These are phyloP conservation scores for Burhinus bistriatus DNA, from an alignment of 2,113 vertebrate genomes.

Conservation along the genomic window DNA sequence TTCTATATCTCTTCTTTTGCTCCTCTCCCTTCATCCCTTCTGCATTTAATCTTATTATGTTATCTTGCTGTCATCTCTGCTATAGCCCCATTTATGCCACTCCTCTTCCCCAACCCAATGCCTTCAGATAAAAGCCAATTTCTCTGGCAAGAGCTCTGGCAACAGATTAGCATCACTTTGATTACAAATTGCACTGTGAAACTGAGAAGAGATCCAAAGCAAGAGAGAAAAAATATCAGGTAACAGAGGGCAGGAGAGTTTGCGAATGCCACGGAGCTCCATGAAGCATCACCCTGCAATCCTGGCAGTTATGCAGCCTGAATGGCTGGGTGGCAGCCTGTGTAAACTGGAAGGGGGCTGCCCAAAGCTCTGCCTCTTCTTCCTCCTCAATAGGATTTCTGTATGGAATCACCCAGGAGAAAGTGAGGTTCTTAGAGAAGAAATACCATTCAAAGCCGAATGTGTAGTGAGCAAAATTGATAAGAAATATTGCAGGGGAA, in stretches of 20 bases:
- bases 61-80: not conserved
- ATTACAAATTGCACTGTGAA: not conserved
- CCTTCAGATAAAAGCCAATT: not conserved
- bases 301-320: not conserved
- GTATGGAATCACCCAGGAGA: not conserved
- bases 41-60: not conserved
- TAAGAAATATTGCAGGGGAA: constrained; percentile 13
- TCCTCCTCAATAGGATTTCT: not conserved
- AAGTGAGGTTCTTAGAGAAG: not conserved
- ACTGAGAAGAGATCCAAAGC: not conserved
- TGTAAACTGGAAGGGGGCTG: not conserved
- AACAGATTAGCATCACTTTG: not conserved
- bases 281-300: not conserved
- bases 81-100: not conserved
- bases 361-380: not conserved
- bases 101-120: not conserved
- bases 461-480: not conserved
- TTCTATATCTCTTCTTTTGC: not conserved
- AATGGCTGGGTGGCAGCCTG: not conserved
- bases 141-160: not conserved
- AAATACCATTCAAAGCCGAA: not conserved
- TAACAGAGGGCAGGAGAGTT: not conserved
- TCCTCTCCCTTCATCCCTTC: not conserved
- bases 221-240: not conserved
- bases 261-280: not conserved